Percentiles rank a stretch among this genome's conserved stretches.
Evolutionary conservation across 2,888 invertebrate genomes (phyloP).

Genomic region (Conistra vaccinii): DNA sequence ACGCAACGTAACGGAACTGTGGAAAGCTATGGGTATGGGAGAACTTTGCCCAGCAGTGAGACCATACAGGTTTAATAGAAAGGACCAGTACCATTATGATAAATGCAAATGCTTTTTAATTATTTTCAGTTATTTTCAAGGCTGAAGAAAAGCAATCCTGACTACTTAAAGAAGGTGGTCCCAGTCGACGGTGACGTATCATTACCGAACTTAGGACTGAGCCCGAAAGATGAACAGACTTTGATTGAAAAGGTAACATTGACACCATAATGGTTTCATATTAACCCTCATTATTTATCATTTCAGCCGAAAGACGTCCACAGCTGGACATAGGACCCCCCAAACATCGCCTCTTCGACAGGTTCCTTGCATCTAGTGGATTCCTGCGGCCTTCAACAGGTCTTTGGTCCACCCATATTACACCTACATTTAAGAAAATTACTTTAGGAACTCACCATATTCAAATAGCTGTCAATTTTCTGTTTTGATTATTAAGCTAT

Average conservation of each 20-base stretch:
- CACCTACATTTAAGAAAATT: too few species aligned
- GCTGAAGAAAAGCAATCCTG: conserved; percentile 91
- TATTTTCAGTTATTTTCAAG: conserved; percentile 92
- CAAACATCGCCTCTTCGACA: too few species aligned
- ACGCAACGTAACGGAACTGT: background rate
- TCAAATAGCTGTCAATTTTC: too few species aligned
- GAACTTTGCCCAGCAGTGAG: background rate
- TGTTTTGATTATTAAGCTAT: too few species aligned
- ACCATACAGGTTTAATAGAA: background rate
- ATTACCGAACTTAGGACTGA: conserved; percentile 93
- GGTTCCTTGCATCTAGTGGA: too few species aligned
- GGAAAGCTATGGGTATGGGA: background rate
- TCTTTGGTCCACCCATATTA: too few species aligned
- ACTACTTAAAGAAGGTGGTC: conserved; percentile 92
- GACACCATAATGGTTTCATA: too few species aligned
- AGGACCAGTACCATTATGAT: background rate
- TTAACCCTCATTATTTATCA: too few species aligned
- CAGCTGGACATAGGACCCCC: too few species aligned
- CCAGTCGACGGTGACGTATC: conserved; percentile 95
- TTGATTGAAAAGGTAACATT: conserved; percentile 66
- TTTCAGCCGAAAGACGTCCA: too few species aligned
- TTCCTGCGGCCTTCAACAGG: too few species aligned
- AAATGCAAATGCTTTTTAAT: background rate
- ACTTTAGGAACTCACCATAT: too few species aligned
- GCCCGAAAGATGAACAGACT: conserved; percentile 88